These are phyloP conservation scores for Argyresthia albistria DNA, from an alignment of 2,888 invertebrate genomes.

Conservation along the genomic window DNA sequence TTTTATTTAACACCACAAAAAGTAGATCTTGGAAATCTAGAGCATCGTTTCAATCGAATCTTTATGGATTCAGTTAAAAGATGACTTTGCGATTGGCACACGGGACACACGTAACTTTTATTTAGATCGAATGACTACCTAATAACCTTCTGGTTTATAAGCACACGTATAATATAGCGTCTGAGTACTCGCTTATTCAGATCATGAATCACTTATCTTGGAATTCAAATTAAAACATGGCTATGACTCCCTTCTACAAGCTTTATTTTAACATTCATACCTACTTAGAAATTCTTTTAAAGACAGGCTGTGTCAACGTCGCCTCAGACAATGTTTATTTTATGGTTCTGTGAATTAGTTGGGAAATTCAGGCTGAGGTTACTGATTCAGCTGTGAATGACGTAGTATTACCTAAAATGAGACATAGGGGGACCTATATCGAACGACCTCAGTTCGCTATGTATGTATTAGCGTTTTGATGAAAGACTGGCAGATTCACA, in stretches of 20 bases:
- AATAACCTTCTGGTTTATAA: background rate
- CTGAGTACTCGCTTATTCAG: constrained; percentile 18
- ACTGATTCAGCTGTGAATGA: background rate
- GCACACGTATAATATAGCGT: background rate
- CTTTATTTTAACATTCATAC: background rate
- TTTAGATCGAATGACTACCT: background rate
- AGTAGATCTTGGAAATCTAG: background rate
- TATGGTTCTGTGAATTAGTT: constrained; percentile 7
- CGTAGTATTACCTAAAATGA: background rate
- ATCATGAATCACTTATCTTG: constrained; percentile 25
- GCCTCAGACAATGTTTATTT: constrained; percentile 6
- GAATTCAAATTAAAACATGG: constrained; percentile 18
- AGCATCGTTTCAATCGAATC: background rate
- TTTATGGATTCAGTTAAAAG: background rate
- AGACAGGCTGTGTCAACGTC: constrained; percentile 17
- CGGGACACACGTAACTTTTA: background rate
- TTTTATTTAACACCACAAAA: background rate
- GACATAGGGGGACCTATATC: no score
- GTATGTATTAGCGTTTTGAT: no score
- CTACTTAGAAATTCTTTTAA: no score
- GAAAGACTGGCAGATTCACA: no score
- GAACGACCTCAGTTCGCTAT: no score
- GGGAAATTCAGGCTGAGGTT: background rate
- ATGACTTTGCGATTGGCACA: background rate
- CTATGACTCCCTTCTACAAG: background rate